Base-by-base conservation (phyloP, 2,113 vertebrate species). In the Sapajus apella region DNA sequence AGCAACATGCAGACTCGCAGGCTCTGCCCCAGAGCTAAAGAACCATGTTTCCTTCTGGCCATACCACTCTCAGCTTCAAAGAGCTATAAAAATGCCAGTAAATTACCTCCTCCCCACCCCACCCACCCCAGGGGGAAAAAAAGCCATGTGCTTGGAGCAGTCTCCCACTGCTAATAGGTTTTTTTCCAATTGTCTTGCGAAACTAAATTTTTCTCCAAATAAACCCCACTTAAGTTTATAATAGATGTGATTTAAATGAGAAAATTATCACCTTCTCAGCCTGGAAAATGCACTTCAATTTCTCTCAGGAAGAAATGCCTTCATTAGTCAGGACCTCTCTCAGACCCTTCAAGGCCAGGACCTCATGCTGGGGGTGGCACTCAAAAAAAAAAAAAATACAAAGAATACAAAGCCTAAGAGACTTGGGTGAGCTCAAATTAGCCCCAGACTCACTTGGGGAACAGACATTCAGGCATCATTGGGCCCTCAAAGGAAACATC, bases 241-340 rank as follows among this genome's bases (percentile, higher is more conserved):
- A 96, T 90, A 96, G 92, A 95, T 86, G 76, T 96, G 64, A 92
- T 94, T 94, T 95, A 92, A 92, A 50, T 95, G 86, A 97, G 85
- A 96, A 96, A 97, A 96, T 94, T 77, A 85, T 97, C 91, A 92
- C 50, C 40, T 8, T 90, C 64, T 94, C 14, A 72, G 30, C 20
- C 35, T 61, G 76, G 45, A 35, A 90, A 93, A 97, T 94, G 16
- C 30, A 92, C 25, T 87, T 20, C 73, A 90, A 37, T 95, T 64
- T 87, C 92, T 92, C 83, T 13, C 75, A 58, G 66, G 79, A 94
- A 96, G n/a, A 84, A 96, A 92, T 82, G 20, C 45, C 17, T 92
- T 94, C 66, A 95, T 96, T 96, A 94, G 70, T 70, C 20, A 27
- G 21, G 66, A n/a, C 47, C 37, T 90, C 70, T 90, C 32, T 21